These are phyloP conservation scores for Mycteria americana DNA, from an alignment of 2,797 vertebrate species.

Conservation along the genomic window DNA sequence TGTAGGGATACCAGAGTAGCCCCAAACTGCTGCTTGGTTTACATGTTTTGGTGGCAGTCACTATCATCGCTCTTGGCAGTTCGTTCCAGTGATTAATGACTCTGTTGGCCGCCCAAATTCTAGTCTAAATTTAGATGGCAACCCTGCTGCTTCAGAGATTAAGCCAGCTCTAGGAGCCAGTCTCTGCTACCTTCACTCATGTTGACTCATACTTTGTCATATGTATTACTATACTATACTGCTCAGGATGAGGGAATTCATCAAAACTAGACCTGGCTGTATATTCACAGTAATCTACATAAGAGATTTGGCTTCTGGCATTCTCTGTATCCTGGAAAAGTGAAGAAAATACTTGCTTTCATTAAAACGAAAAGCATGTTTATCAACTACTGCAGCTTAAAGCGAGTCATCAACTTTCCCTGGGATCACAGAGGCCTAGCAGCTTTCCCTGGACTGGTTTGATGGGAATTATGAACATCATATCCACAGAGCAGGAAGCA, in stretches of 20 bases:
- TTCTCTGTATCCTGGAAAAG: not conserved
- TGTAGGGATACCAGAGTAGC: not conserved
- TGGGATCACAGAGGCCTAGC: not conserved
- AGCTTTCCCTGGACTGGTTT: not conserved
- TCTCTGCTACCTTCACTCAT: not conserved
- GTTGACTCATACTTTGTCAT: not conserved
- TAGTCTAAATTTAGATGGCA: not conserved
- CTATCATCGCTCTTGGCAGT: not conserved
- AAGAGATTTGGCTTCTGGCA: not conserved
- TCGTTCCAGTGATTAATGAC: not conserved
- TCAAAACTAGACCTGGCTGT: not conserved
- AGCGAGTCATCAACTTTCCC: not conserved
- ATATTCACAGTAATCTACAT: fast-evolving
- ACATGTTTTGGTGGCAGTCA: not conserved
- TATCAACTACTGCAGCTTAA: not conserved
- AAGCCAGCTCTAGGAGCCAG: not conserved
- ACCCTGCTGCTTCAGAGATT: not conserved
- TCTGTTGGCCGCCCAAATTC: not conserved
- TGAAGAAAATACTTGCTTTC: not conserved
- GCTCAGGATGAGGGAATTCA: not conserved
- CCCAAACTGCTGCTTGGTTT: not conserved
- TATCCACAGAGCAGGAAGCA: not conserved
- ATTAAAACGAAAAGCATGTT: not conserved
- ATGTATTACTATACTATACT: too few relatives aligned
- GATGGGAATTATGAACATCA: not conserved